These are phyloP conservation scores for Beris morrisii DNA, from an alignment of 2,888 invertebrate species.

Conservation along the genomic window DNA sequence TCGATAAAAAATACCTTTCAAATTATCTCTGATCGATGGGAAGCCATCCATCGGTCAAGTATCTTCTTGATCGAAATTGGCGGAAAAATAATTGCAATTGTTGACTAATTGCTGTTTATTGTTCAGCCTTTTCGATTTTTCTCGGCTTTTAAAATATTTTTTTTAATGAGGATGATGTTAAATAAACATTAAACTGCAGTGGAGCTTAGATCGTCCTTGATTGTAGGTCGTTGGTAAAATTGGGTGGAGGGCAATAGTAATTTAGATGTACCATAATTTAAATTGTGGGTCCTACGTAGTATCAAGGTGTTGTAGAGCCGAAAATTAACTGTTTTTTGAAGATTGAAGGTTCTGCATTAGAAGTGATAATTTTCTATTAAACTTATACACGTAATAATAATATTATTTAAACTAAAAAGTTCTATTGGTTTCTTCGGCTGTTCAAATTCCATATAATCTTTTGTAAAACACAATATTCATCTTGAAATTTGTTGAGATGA, in stretches of 20 bases:
- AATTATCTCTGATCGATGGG: conserved; percentile 1
- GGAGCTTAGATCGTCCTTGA: conserved; percentile 2
- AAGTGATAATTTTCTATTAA: too few species aligned
- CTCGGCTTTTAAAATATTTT: conserved; percentile 2
- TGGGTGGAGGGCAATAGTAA: background rate
- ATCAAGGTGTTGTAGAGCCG: too few species aligned
- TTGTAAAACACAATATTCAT: too few species aligned
- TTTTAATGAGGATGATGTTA: conserved; percentile 1
- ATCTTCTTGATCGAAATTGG: background rate
- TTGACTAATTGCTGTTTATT: conserved; percentile 11
- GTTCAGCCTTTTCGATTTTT: conserved; percentile 8
- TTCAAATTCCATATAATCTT: too few species aligned
- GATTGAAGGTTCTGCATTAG: too few species aligned
- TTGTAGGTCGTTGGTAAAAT: background rate
- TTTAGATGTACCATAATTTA: too few species aligned
- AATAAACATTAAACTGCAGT: background rate
- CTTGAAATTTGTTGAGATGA: too few species aligned
- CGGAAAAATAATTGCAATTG: background rate
- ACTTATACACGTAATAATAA: too few species aligned
- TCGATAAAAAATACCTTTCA: conserved; percentile 10
- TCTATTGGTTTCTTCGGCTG: too few species aligned
- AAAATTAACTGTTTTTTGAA: too few species aligned
- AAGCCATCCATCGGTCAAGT: conserved; percentile 4
- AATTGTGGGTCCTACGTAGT: too few species aligned
- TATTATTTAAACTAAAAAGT: too few species aligned